Percentiles rank a stretch among this genome's conserved stretches.
Evolutionary conservation across 2,888 invertebrate species (phyloP).

Genomic region (Chymomyza caudatula): DNA sequence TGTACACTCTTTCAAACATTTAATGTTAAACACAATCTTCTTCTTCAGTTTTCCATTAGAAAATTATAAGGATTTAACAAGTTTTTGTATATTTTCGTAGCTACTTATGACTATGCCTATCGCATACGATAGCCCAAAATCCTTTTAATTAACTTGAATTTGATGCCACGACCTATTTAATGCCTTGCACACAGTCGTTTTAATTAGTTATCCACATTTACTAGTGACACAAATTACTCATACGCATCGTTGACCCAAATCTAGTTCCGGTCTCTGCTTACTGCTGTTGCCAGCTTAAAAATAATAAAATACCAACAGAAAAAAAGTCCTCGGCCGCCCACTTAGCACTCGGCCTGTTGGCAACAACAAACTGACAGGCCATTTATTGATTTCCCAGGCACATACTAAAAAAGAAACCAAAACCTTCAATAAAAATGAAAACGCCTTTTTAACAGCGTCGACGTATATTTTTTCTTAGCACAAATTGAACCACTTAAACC

Average conservation of each 20-base stretch:
- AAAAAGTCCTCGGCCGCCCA: not conserved
- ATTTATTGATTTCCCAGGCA: constrained; percentile 51
- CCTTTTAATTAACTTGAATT: not conserved
- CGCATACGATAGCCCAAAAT: not conserved
- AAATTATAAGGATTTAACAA: not conserved
- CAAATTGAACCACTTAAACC: constrained; percentile 36
- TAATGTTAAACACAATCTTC: not conserved
- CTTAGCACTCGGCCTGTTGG: too few species aligned
- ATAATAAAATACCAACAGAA: constrained; percentile 20
- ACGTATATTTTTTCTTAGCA: constrained; percentile 15
- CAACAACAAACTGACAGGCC: constrained; percentile 25
- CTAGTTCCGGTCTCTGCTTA: constrained; percentile 10
- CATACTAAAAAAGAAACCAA: not conserved
- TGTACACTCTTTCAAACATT: too few species aligned
- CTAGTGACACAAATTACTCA: constrained; percentile 32
- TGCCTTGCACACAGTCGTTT: not conserved
- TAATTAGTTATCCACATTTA: not conserved
- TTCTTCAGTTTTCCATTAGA: not conserved
- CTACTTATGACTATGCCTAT: not conserved
- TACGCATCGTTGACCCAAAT: constrained; percentile 57
- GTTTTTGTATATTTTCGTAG: not conserved
- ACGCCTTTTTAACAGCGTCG: constrained; percentile 7
- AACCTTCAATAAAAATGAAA: constrained; percentile 8
- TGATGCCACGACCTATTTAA: not conserved
- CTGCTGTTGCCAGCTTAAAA: constrained; percentile 9